phyloP scores from a whole-genome alignment of 2,113 vertebrate genomes.

The Myiozetetes cayanensis region DNA sequence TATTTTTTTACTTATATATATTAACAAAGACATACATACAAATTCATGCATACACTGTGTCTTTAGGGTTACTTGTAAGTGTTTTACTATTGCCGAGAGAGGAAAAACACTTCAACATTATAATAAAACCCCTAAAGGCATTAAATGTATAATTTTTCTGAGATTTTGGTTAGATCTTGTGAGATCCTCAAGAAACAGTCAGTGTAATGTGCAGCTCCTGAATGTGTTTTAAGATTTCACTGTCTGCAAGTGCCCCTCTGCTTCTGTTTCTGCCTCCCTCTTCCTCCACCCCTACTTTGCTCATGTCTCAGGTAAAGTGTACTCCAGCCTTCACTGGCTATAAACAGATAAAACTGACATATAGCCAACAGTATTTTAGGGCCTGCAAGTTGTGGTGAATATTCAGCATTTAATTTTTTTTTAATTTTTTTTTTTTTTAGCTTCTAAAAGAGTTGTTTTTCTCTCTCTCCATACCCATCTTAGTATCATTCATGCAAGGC shows the following conservation, averaged over 20 bases:
- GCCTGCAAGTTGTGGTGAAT: background rate
- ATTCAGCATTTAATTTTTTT: background rate
- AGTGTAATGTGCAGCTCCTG: background rate
- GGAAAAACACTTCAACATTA: background rate
- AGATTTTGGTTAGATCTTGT: background rate
- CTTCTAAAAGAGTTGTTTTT: constrained; percentile 78
- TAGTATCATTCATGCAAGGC: constrained; percentile 78
- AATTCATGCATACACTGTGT: background rate
- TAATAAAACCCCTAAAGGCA: background rate
- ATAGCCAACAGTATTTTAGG: background rate
- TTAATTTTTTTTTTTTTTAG: background rate
- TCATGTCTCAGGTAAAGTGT: background rate
- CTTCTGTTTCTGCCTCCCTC: accelerated
- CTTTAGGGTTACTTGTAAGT: background rate
- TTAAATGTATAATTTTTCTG: background rate
- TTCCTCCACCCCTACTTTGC: background rate
- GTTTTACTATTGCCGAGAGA: background rate
- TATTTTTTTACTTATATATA: too few species aligned
- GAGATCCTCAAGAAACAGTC: background rate
- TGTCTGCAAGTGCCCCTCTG: background rate
- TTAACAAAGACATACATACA: background rate
- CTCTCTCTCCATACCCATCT: constrained; percentile 69
- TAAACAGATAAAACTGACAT: background rate
- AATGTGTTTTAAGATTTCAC: background rate
- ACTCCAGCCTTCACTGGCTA: background rate